These are phyloP conservation scores for Elmis aenea DNA, from an alignment of 2,888 invertebrate genomes.

Conservation along the genomic window DNA sequence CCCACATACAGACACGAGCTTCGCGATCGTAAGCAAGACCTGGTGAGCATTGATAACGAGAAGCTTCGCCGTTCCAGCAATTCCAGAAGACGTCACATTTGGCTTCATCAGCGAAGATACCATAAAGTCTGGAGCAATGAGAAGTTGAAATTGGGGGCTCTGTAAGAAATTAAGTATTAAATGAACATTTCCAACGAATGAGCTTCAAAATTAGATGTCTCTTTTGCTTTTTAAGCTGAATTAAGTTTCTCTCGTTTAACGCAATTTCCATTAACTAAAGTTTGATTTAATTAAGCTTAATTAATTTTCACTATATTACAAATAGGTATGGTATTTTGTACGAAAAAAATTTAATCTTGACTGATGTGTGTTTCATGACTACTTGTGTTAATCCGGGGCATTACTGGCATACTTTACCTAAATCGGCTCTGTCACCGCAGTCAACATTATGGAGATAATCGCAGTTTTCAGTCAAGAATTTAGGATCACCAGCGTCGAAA, in stretches of 20 bases:
- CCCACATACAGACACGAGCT: constrained; percentile 93
- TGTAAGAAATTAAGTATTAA: constrained; percentile 37
- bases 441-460: constrained; percentile 94
- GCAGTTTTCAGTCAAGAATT: constrained; percentile 90
- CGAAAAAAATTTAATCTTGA: too few relatives aligned
- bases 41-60: constrained; percentile 90
- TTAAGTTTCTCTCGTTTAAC: too few relatives aligned
- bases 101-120: constrained; percentile 83
- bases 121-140: constrained; percentile 82
- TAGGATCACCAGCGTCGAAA: constrained; percentile 83
- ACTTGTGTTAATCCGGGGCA: too few relatives aligned
- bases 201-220: neutral
- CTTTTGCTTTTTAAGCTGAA: neutral
- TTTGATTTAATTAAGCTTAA: too few relatives aligned
- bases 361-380: too few relatives aligned
- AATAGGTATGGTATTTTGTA: too few relatives aligned
- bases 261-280: neutral
- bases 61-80: constrained; percentile 94
- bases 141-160: constrained; percentile 80
- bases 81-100: constrained; percentile 96
- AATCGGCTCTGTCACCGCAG: constrained; percentile 80
- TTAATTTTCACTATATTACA: constrained; percentile 3
- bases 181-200: neutral
- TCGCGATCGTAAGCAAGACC: constrained; percentile 92
- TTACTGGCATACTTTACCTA: too few relatives aligned